A percentile compares a stretch with the other conserved stretches of the same genome.
phyloP scores from a whole-genome alignment of 2,113 vertebrate species.

The Nycticryphes semicollaris region DNA sequence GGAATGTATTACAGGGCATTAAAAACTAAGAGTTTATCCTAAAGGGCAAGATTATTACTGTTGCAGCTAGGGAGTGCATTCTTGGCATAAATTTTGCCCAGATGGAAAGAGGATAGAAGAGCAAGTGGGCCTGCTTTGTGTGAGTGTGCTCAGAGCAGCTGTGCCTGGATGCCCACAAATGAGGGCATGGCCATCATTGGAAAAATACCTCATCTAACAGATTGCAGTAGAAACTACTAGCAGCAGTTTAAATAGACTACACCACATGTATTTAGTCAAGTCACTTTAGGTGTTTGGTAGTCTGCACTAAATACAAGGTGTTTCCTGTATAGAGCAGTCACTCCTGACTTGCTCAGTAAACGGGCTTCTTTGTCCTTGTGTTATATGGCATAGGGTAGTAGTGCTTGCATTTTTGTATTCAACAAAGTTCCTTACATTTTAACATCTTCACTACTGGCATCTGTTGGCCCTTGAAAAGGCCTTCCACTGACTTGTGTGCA shows the following conservation, averaged over 20 bases:
- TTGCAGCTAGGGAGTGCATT: background rate
- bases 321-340: background rate
- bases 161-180: rapidly evolving
- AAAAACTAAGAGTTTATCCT: background rate
- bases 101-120: background rate
- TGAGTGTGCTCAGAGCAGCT: background rate
- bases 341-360: background rate
- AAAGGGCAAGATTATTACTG: background rate
- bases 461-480: background rate
- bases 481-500: background rate
- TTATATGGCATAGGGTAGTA: background rate
- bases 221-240: background rate
- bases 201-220: background rate
- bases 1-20: background rate
- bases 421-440: background rate
- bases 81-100: conserved; percentile 9
- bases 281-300: background rate
- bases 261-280: background rate
- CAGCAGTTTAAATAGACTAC: background rate
- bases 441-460: background rate
- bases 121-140: background rate
- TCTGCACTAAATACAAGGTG: background rate
- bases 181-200: background rate
- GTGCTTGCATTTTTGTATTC: background rate
- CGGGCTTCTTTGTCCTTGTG: background rate